A percentile compares a stretch with the other conserved stretches of the same genome.
phyloP scores from a whole-genome alignment of 2,113 vertebrate genomes.

The Chionodraco myersi region DNA sequence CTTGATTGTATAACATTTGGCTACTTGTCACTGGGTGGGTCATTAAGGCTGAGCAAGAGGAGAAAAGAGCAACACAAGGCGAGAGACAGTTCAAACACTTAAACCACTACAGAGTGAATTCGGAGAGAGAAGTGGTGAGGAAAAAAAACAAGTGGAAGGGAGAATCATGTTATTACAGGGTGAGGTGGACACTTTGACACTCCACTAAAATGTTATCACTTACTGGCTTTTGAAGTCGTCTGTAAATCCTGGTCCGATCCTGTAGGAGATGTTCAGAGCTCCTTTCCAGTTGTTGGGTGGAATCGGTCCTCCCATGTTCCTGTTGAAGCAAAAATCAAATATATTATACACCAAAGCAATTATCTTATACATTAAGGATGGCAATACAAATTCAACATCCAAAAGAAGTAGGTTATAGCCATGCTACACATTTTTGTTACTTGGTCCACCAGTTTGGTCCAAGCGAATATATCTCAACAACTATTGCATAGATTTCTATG shows the following conservation, averaged over 20 bases:
- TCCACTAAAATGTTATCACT: slow-evolving; percentile 37
- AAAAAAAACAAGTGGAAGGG: not conserved
- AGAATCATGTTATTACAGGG: not conserved
- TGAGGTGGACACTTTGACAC: not conserved
- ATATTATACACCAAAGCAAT: too few relatives aligned
- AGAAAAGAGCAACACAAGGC: slow-evolving; percentile 20
- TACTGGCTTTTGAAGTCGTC: slow-evolving; percentile 81
- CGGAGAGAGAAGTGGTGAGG: not conserved
- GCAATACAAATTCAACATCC: not conserved
- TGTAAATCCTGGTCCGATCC: slow-evolving; percentile 90
- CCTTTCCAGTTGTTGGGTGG: slow-evolving; percentile 93
- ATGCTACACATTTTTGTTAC: not conserved
- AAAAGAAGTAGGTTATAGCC: not conserved
- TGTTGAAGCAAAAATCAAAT: slow-evolving; percentile 62
- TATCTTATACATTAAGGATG: not conserved
- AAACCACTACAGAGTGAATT: not conserved
- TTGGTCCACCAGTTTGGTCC: not conserved
- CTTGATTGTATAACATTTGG: slow-evolving; percentile 58
- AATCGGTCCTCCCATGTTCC: slow-evolving; percentile 88
- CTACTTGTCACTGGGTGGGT: slow-evolving; percentile 52
- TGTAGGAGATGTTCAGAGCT: slow-evolving; percentile 89
- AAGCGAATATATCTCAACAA: not conserved
- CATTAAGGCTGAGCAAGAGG: slow-evolving; percentile 30
- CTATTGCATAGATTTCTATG: not conserved
- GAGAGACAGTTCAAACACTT: slow-evolving; percentile 1